Base-by-base conservation (phyloP, 2,888 invertebrate species). In the Drosophila ochracea region DNA sequence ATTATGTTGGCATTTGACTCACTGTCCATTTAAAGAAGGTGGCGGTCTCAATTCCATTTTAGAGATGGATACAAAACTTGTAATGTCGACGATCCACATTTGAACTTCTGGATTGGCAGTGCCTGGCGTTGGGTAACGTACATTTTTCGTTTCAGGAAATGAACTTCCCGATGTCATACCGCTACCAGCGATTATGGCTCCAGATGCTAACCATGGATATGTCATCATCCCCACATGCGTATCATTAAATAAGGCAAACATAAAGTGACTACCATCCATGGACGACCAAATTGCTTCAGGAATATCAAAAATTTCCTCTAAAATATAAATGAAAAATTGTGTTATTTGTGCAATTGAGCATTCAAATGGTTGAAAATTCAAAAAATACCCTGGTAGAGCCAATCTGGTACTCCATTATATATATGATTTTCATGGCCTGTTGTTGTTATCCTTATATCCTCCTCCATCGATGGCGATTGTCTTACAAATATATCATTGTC, bases 351-450 rank as follows among this genome's bases (percentile, higher is more conserved):
- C 11, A 35, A 16, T 16, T 55, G 19, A 3, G 11, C 43, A 43
- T 21, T 43, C 3, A 43, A 43, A 43, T 21, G 11, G 43, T 43
- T 11, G 5, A 4, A 55, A 37, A 19, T 3, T n/a, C 2, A 37
- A 39, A 39, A 47, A 25, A 25, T 25, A 47, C 98, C 98, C 95
- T 99, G 99, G 94, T 99, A 99, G 35, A 99, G 94, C 98, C 99
- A 99, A 93, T 99, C 99, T 25, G 98, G 97, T 39, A 99, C 95
- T 64, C 98, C 99, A 93, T 99, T 98, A 94, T 97, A 98, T 68
- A 98, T 94, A 67, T 96, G 94, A 68, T 97, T 97, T n/a, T 97
- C 96, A 80, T 95, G 94, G 39, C 97, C 97, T 60, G 96, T 96
- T 91, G 95, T 95, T 60, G 97, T 97, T 91, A 97, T 95, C 58